A percentile compares a stretch with the other conserved stretches of the same genome.
phyloP scores from a whole-genome alignment of 2,113 vertebrate species.

The Lepidiolamprologus cunningtoni region DNA sequence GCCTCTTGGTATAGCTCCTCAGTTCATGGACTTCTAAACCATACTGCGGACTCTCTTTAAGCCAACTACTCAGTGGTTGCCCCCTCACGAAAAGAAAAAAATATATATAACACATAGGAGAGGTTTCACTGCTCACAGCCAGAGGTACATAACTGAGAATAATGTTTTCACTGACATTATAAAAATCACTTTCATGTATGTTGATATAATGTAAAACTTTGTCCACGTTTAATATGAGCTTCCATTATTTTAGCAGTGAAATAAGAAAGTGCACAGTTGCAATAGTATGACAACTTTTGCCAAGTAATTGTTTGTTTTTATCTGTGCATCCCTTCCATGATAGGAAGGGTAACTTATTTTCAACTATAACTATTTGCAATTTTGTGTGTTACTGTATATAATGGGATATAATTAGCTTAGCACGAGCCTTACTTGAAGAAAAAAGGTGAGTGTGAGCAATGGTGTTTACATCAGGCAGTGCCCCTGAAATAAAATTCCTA shows the following conservation, averaged over 20 bases:
- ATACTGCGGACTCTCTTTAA: not conserved
- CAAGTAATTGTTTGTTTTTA: not conserved
- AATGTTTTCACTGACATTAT: not conserved
- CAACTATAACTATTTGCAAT: not conserved
- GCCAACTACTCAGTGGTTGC: not conserved
- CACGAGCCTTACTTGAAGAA: not conserved
- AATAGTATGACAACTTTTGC: not conserved
- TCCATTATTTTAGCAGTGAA: not conserved
- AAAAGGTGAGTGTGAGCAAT: not conserved
- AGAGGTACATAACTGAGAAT: not conserved
- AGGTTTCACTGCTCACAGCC: not conserved
- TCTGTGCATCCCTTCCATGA: not conserved
- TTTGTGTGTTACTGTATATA: not conserved
- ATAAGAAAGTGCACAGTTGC: not conserved
- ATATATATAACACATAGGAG: not conserved
- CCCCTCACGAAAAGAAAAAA: not conserved
- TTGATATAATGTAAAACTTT: not conserved
- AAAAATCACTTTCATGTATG: not conserved
- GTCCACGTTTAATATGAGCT: not conserved
- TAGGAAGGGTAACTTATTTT: not conserved
- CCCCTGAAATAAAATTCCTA: not conserved
- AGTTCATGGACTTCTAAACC: not conserved
- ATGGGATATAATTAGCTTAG: not conserved
- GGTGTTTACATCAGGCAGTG: not conserved
- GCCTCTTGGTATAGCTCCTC: not conserved